These are phyloP conservation scores for Eunapius fragilis DNA, from an alignment of 37 sponge, comb jelly and placozoan species.

Conservation along the genomic window DNA sequence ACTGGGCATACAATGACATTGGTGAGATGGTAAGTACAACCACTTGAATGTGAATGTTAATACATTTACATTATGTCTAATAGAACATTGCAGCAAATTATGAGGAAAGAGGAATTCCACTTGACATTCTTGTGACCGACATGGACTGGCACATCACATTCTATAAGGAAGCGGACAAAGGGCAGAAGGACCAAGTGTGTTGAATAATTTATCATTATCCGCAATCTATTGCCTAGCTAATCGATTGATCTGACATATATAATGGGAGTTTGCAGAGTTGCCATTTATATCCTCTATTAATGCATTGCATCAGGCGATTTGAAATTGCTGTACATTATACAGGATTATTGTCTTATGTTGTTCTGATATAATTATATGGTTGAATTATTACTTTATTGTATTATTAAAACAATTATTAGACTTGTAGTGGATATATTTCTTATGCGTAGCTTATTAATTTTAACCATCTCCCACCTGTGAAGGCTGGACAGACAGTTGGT, in stretches of 20 bases:
- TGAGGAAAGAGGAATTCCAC: constrained; percentile 53
- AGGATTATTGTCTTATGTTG: no score
- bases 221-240: no score
- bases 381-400: no score
- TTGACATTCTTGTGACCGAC: constrained; percentile 77
- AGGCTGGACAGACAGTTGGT: constrained; percentile 61
- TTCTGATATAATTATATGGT: no score
- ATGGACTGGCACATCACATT: constrained; percentile 90
- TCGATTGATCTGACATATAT: no score
- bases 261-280: no score
- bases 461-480: background rate
- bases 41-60: background rate
- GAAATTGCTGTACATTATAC: no score
- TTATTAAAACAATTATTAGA: no score
- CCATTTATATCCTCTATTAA: no score
- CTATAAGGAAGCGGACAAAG: constrained; percentile 51
- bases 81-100: constrained; percentile 56
- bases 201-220: background rate
- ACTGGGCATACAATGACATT: constrained; percentile 80
- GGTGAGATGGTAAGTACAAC: constrained; percentile 52
- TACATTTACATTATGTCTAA: background rate
- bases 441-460: no score
- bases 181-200: constrained; percentile 55
- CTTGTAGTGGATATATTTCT: no score
- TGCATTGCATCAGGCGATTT: no score